Base-by-base conservation (phyloP, 2,888 invertebrate genomes). In the Dolomedes plantarius region DNA sequence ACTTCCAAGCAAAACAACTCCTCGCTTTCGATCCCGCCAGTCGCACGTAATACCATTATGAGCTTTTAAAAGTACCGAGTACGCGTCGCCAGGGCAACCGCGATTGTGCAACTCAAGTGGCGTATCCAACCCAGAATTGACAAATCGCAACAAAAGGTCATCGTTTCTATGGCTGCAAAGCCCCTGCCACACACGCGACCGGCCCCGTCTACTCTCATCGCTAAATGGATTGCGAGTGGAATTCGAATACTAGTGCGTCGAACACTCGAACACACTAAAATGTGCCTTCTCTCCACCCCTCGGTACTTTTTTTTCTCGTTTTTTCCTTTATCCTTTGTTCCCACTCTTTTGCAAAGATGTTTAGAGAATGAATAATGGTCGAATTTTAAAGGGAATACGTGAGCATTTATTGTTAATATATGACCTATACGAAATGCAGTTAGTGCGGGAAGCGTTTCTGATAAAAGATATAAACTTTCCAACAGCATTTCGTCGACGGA, bases 81-180 rank as follows among this genome's bases (percentile, higher is more conserved):
- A 13, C 19, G 16, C 28, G 78, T 78, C 23, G 7, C 71, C 78
- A 78, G 71, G 64, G 64, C 64, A 27, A 78, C 78, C 64, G 7
- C 64, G 29, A 78, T 78, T 46, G 78, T 77, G 69, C 29, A 46
- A 67, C 28, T 78, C 28, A 71, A 78, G 78, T 78, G 71, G 71
- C 64, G 50, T 69, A 56, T 36, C 78, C 31, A 46, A 19, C 41
- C 29, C 56, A 19, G 41, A 62, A 62, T 62, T 78, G 71, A 71
- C 71, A 71, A 71, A 71, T 64, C 64, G 71, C 27, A 36, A 72
- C 71, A 46, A 78, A 71, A 78, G 78, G 78, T 71, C 78, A 64
- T 19, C 78, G 78, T 72, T 78, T 78, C 78, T 72, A 78, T 71
- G 71, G 71, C n/a, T 64, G 41, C 75, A n/a, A 27, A 46, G 29